Conservation (phyloP, 2,888 invertebrate species). For the Nycteola revayana region DNA sequence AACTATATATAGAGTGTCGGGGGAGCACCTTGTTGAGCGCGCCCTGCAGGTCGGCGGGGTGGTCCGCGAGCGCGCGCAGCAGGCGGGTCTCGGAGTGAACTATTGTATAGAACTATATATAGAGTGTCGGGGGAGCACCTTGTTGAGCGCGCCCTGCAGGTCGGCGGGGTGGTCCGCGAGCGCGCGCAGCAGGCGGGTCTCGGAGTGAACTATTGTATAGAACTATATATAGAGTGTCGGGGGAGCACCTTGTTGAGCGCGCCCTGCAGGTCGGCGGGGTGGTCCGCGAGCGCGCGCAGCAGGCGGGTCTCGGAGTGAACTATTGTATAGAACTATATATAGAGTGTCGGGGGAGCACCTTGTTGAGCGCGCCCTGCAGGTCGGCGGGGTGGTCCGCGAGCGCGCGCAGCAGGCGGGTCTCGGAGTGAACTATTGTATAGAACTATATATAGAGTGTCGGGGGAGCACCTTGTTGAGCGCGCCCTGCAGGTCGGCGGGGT, state of each 20-base stretch:
- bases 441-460: not conserved
- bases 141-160: not conserved
- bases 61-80: not conserved
- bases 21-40: not conserved
- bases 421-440: not conserved
- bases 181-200: not conserved
- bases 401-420: slow-evolving; percentile 6
- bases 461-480: not conserved
- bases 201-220: not conserved
- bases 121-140: not conserved
- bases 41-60: slow-evolving; percentile 79
- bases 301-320: not conserved
- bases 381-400: slow-evolving; percentile 17
- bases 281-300: not conserved
- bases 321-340: no score
- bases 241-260: not conserved
- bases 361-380: not conserved
- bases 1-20: not conserved
- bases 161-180: slow-evolving; percentile 68
- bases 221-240: not conserved
- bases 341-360: not conserved
- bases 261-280: slow-evolving; percentile 50
- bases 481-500: slow-evolving; percentile 44
- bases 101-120: no score
- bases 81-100: not conserved